Evolutionary conservation across 92 coral and sea anemone species (phyloP).

Genomic region (Hydrozoanthus gracilis): DNA sequence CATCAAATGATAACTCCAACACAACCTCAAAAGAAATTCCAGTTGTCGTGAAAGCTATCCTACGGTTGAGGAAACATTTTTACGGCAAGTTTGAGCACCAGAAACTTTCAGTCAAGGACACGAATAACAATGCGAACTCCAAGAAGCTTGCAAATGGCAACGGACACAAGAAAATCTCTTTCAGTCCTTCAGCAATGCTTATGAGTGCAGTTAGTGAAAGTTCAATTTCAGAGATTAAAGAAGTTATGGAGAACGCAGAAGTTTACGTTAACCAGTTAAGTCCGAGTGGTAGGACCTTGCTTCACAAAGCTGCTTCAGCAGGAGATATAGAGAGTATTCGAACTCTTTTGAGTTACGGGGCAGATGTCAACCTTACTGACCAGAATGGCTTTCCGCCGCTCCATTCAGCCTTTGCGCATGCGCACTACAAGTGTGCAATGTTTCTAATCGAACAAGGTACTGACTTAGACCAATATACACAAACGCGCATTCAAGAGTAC

Average conservation of each 20-base stretch:
- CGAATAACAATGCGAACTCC: constrained; percentile 42
- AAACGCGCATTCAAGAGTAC: constrained; percentile 72
- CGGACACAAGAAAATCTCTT: constrained; percentile 62
- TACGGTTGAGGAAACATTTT: constrained; percentile 80
- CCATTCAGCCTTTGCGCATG: constrained; percentile 71
- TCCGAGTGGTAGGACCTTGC: constrained; percentile 85
- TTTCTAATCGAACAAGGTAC: constrained; percentile 84
- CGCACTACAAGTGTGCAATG: constrained; percentile 83
- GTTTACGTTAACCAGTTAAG: constrained; percentile 84
- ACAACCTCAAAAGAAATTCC: constrained; percentile 67
- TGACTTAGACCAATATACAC: constrained; percentile 72
- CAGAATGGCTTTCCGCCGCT: constrained; percentile 84
- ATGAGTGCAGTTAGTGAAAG: constrained; percentile 85
- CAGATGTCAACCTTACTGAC: constrained; percentile 71
- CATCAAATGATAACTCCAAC: constrained; percentile 29
- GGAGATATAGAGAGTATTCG: constrained; percentile 89
- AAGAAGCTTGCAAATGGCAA: not conserved
- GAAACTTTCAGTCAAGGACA: constrained; percentile 45
- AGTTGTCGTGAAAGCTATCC: constrained; percentile 75
- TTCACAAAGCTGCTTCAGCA: constrained; percentile 86
- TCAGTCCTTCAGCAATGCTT: constrained; percentile 85
- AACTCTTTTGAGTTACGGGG: constrained; percentile 83
- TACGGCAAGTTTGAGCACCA: constrained; percentile 72
- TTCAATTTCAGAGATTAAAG: constrained; percentile 75
- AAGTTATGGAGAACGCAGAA: constrained; percentile 80